Evolutionary conservation across 2,797 vertebrate genomes (phyloP).

Genomic region (Buceros bicornis): DNA sequence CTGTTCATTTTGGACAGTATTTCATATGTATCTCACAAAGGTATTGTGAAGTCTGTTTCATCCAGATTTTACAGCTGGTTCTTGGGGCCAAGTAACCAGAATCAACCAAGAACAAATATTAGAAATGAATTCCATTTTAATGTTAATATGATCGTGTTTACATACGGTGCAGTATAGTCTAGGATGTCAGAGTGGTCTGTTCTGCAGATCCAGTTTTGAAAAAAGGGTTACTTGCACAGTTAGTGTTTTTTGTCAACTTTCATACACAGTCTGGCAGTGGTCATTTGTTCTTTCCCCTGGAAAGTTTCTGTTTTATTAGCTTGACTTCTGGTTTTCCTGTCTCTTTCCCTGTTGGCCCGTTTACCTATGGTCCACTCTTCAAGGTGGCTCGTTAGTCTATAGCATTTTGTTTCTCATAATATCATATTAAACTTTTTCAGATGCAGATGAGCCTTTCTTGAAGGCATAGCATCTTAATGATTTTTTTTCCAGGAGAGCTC

Average conservation of each 20-base stretch:
- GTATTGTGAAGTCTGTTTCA: neutral
- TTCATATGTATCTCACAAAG: constrained; percentile 3
- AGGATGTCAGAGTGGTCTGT: neutral
- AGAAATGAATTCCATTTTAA: neutral
- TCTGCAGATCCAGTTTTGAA: neutral
- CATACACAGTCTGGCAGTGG: neutral
- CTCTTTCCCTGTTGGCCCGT: neutral
- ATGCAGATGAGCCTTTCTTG: neutral
- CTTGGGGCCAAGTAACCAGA: neutral
- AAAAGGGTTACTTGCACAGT: neutral
- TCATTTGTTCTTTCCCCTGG: neutral
- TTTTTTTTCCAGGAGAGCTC: neutral
- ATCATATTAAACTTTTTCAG: neutral
- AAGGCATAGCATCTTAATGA: neutral
- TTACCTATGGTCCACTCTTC: neutral
- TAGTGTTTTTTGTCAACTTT: neutral
- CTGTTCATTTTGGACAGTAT: constrained; percentile 46
- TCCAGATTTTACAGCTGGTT: neutral
- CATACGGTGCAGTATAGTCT: neutral
- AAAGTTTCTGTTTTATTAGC: neutral
- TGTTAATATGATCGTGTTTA: neutral
- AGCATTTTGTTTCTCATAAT: neutral
- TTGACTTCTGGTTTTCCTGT: neutral
- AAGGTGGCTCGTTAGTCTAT: neutral
- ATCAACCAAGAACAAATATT: neutral